These are phyloP conservation scores for Brachylomia viminalis DNA, from an alignment of 2,888 invertebrate genomes.

Conservation along the genomic window DNA sequence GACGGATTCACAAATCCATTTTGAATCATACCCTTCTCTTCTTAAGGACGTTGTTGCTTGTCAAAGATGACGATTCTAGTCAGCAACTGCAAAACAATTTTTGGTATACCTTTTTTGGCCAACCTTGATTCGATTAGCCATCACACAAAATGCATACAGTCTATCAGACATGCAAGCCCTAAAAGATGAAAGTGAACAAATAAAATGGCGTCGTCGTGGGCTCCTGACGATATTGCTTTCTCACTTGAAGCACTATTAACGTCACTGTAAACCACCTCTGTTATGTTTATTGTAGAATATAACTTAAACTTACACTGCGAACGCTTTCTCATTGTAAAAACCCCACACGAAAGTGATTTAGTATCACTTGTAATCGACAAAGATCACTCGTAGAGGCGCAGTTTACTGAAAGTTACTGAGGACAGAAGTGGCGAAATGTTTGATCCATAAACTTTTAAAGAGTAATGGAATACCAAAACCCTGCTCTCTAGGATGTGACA, in stretches of 20 bases:
- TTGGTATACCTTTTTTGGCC: too few species aligned
- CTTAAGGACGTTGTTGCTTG: not conserved
- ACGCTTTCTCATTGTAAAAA: conserved; percentile 61
- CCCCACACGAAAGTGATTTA: conserved; percentile 34
- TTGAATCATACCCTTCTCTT: not conserved
- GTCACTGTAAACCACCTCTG: conserved; percentile 59
- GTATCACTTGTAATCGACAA: conserved; percentile 23
- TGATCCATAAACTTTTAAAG: not conserved
- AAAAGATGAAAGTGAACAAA: conserved; percentile 50
- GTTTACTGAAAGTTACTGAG: not conserved
- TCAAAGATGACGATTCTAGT: not conserved
- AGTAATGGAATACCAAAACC: not conserved
- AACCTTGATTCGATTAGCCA: not conserved
- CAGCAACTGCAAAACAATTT: not conserved
- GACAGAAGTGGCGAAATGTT: not conserved
- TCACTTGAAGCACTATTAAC: conserved; percentile 62
- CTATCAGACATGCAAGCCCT: conserved; percentile 18
- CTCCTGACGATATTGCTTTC: conserved; percentile 63
- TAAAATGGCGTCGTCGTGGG: conserved; percentile 49
- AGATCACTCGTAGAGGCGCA: not conserved
- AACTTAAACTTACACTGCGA: conserved; percentile 54
- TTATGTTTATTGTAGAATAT: conserved; percentile 59
- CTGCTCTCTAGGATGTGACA: not conserved
- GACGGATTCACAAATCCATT: not conserved
- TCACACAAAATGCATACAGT: conserved; percentile 3